Evolutionary conservation across 2,113 vertebrate genomes (phyloP), one percentile per base, ranked within the genome.

Genomic region (Chloropsis hardwickii): DNA sequence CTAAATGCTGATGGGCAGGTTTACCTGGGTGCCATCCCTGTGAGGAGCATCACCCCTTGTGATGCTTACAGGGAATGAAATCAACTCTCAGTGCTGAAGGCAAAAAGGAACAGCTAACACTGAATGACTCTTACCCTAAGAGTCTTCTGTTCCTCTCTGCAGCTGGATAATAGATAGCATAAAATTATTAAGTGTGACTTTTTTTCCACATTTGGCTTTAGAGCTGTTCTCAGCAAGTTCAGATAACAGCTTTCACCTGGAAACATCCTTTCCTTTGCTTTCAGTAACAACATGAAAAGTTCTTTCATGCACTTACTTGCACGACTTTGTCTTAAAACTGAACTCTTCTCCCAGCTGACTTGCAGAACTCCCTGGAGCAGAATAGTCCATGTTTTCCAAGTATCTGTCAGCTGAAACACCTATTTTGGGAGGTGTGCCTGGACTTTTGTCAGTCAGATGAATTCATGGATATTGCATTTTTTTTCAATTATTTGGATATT

Each of bases 1-100:
- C 7, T 40, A 44, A 58, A 8, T 50, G 33, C 37, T 33, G 90
- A 5, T 0, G 12, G 48, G 45, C 44, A 70, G 50, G 24, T 85
- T 90, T 69, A 31, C 54, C 62, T 67, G 87, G 53, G 33, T 77
- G 67, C 80, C n/a, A 10, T 57, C 51, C 42, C 3, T 1, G 28
- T n/a, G 61, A 67, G 77, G 35, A 91, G 1, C 1, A 1, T 50
- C 62, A 10, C 5, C 21, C n/a, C 24, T 40, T 12, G 39, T 33
- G 37, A 37, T 37, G 61, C 24, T 50, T 10, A 1, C 0, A 0
- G 67, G 15, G 44, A 57, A 12, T 4, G 25, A 74, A 79, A 50
- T 15, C 33, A 88, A 37, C 28, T 39, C 37, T 7, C 39, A 47
- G 24, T 11, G 54, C 62, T 64, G 47, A 28, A 64, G 51, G 47